Evolutionary conservation across 1,140 invertebrate genomes (phyloP), one percentile per base, ranked within the genome.

Genomic region (Manduca sexta): DNA sequence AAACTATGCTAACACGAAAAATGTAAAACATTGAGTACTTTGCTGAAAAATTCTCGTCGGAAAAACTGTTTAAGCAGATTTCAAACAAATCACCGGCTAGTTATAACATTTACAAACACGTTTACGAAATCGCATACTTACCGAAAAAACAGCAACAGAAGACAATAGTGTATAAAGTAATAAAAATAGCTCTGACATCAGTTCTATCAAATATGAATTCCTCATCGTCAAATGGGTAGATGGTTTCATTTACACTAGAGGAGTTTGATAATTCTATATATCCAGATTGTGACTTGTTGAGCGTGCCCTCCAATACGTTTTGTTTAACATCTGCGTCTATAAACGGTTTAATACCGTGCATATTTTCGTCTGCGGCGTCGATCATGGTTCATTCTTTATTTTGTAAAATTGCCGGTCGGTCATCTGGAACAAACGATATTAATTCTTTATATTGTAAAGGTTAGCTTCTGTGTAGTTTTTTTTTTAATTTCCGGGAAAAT

Each of bases 141-240:
- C 91, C 91, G 60, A 91, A 90, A 64, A 92, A 91, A 64, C 91
- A 92, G 58, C 88, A 89, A 69, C 89, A 88, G 70, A 92, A 92
- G 3, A 92, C 91, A 31, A 91, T 76, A 1, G 89, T 89, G 66
- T 92, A 92, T 12, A 92, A 73, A 2, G 86, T 88, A 57, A 91
- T 89, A 79, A 91, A 91, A 60, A 91, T 88, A 47, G 88, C 86
- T 64, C 88, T 84, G 18, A 92, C 85, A 57, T 91, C 89, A 12
- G 84, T 86, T 52, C 90, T 86, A 56, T 92, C 90, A 59, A 91
- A 91, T 53, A 91, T 90, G 52, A 90, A 91, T 18, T 91, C 89
- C 40, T 90, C 88, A 42, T 86, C 65, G 21, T 65, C 64, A 45
- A 70, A 55, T 33, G 54, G 50, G 37, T 63, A 68, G 40, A 60